Conservation (phyloP, 64 coral and sea anemone genomes). For the Dendrophyllia cribrosa region DNA sequence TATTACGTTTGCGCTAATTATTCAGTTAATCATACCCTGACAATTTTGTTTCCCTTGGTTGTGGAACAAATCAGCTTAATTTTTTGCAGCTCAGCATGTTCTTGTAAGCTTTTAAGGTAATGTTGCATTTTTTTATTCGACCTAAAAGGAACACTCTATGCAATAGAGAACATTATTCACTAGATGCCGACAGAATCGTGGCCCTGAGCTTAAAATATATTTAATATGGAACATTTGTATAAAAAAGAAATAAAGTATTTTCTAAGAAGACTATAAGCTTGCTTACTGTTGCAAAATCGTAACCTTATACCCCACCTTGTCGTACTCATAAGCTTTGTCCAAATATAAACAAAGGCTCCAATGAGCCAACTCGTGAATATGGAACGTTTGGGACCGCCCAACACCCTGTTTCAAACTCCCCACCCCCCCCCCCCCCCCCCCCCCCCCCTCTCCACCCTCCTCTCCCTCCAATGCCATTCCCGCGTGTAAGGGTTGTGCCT, state of each 20-base stretch:
- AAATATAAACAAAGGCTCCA: too few relatives aligned
- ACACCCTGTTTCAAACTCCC: too few relatives aligned
- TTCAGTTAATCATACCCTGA: background rate
- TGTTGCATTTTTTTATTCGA: background rate
- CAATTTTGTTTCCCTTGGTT: background rate
- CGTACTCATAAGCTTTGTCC: too few relatives aligned
- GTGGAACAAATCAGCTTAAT: background rate
- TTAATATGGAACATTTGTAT: constrained; percentile 55
- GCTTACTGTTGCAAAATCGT: background rate
- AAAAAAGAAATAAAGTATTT: constrained; percentile 54
- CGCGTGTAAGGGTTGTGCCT: too few relatives aligned
- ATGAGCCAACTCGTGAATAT: too few relatives aligned
- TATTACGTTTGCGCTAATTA: too few relatives aligned
- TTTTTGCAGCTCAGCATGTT: background rate
- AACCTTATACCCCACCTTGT: too few relatives aligned
- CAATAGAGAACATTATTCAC: constrained; percentile 16
- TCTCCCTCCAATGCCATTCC: too few relatives aligned
- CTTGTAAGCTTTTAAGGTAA: background rate
- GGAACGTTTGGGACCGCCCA: too few relatives aligned
- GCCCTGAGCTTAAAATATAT: constrained; percentile 37
- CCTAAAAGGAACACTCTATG: constrained; percentile 31
- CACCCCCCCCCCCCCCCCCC: too few relatives aligned
- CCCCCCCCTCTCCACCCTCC: too few relatives aligned
- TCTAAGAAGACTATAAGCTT: background rate
- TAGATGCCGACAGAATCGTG: background rate